Evolutionary conservation across 2,888 invertebrate genomes (phyloP).

Genomic region (Macaria liturata): DNA sequence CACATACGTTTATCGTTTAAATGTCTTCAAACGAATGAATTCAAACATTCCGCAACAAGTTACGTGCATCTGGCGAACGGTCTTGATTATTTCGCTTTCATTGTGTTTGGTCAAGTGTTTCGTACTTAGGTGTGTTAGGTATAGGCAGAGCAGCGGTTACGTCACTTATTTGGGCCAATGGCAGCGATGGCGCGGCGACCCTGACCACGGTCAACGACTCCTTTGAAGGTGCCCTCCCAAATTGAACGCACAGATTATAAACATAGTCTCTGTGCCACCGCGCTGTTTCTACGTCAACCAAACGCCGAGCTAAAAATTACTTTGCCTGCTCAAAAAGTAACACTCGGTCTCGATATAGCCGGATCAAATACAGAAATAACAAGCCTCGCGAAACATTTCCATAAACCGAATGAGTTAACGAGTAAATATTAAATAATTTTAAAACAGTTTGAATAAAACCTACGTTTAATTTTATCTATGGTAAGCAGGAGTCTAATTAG

Average conservation of each 20-base stretch:
- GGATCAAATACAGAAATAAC: too few species aligned
- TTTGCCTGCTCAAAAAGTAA: too few species aligned
- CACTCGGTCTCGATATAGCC: too few species aligned
- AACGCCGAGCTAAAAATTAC: not conserved
- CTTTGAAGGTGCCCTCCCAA: slow-evolving; percentile 75
- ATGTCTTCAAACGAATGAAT: too few species aligned
- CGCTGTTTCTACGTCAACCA: slow-evolving; percentile 6
- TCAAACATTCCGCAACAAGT: too few species aligned
- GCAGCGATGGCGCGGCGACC: slow-evolving; percentile 46
- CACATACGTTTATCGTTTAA: too few species aligned
- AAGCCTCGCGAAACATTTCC: too few species aligned
- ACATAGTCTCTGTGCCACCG: slow-evolving; percentile 7
- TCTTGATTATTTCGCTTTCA: slow-evolving; percentile 17
- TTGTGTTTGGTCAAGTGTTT: slow-evolving; percentile 21
- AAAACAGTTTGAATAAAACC: too few species aligned
- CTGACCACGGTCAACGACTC: slow-evolving; percentile 81
- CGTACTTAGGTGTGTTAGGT: not conserved
- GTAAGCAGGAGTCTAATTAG: too few species aligned
- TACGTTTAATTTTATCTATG: too few species aligned
- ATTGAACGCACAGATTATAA: slow-evolving; percentile 21
- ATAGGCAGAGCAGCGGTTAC: slow-evolving; percentile 35
- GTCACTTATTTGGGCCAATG: slow-evolving; percentile 50
- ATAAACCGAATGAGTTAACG: too few species aligned
- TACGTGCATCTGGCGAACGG: not conserved
- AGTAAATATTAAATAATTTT: too few species aligned